Percentiles rank a stretch among this genome's conserved stretches.
Conservation (phyloP, 1,140 invertebrate species). For the Acromyrmex heyeri region DNA sequence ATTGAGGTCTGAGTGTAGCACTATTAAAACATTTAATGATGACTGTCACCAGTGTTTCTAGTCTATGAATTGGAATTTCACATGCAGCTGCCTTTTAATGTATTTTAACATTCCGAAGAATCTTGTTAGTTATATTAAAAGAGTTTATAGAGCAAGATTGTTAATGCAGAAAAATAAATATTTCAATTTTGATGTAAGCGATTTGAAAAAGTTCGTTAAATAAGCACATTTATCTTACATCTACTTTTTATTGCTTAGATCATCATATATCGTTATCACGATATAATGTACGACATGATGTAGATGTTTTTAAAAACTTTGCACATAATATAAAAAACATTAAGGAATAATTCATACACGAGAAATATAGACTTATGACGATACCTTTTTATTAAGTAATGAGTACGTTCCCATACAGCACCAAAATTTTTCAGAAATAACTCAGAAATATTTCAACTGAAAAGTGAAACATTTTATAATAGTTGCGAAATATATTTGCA, state of each 20-base stretch:
- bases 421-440: no score
- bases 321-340: conserved; percentile 22
- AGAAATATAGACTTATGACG: conserved; percentile 48
- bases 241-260: conserved; percentile 4
- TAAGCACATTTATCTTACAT: conserved; percentile 34
- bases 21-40: conserved; percentile 11
- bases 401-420: no score
- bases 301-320: conserved; percentile 34
- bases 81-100: conserved; percentile 38
- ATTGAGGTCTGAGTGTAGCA: conserved; percentile 23
- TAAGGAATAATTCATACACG: conserved; percentile 29
- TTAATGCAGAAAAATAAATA: conserved; percentile 28
- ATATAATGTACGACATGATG: conserved; percentile 14
- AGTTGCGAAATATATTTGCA: no score
- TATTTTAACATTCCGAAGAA: conserved; percentile 55
- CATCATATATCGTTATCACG: background rate
- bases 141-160: conserved; percentile 34
- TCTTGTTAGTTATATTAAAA: conserved; percentile 46
- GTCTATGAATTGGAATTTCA: conserved; percentile 39
- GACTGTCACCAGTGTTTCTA: conserved; percentile 30
- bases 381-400: conserved; percentile 30
- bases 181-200: background rate
- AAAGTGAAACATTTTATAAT: no score
- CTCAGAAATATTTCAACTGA: no score
- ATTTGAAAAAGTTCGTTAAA: conserved; percentile 9